Percentiles rank a stretch among this genome's conserved stretches.
Conservation (phyloP, 1,140 invertebrate species). For the Dinoponera quadriceps region DNA sequence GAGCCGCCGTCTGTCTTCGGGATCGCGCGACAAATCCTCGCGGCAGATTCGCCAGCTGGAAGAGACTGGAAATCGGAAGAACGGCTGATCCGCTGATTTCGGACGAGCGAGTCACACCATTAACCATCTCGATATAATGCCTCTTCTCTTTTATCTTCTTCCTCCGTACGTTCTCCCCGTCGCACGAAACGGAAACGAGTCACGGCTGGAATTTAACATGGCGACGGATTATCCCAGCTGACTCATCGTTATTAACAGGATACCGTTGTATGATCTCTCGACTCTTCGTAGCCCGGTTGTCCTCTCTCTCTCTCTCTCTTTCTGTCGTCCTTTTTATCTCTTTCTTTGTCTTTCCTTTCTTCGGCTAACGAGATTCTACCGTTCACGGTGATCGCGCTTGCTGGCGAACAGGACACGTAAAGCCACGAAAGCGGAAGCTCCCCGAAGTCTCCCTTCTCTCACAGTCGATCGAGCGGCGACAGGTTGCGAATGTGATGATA, state of each 20-base stretch:
- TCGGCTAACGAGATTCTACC: conserved; percentile 19
- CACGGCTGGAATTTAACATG: not conserved
- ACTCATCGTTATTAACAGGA: conserved; percentile 33
- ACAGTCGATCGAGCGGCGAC: not conserved
- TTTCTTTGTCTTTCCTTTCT: not conserved
- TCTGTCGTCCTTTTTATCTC: too few relatives aligned
- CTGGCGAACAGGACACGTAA: conserved; percentile 12
- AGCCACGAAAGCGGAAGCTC: conserved; percentile 34
- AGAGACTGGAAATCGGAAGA: not conserved
- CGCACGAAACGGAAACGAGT: too few relatives aligned
- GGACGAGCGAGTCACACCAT: too few relatives aligned
- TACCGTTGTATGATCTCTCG: conserved; percentile 14
- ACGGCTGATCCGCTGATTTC: too few relatives aligned
- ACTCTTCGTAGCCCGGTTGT: not conserved
- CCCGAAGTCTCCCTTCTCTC: not conserved
- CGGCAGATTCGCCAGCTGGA: not conserved
- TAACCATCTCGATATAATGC: too few relatives aligned
- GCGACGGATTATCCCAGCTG: not conserved
- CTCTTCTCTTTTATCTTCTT: too few relatives aligned
- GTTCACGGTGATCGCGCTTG: conserved; percentile 6
- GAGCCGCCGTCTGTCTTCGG: conserved; percentile 1
- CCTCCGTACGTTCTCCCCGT: too few relatives aligned
- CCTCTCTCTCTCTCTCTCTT: not conserved
- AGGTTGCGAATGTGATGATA: conserved; percentile 38
- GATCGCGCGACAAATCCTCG: conserved; percentile 3